Evolutionary conservation across 92 coral and sea anemone genomes (phyloP), one percentile per base, ranked within the genome.

Genomic region (Porites lobata): DNA sequence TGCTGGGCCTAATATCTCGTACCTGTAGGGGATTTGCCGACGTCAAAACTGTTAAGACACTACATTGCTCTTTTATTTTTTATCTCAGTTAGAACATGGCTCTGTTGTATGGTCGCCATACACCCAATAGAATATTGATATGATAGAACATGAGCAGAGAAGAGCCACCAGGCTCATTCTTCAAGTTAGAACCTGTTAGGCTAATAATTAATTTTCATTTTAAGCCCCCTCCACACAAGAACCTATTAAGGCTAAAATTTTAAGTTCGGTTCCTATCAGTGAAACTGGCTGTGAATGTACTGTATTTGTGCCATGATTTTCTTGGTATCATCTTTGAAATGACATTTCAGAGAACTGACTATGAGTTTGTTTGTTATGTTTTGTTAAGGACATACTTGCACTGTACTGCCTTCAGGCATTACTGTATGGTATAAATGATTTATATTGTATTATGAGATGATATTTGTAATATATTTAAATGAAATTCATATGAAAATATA

Each of bases 101-200:
- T 20, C 89, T 85, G 17, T 64, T 85, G 89, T 64, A 21, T 85
- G 89, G 89, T 75, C 84, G 10, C 89, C 75, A 20, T 50, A 76
- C 76, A 75, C 84, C 52, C 65, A 52, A 75, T 12, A 72, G 61
- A 76, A 85, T 21, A 50, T 77, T 58, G 59, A 76, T 24, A 85
- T 57, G 75, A 8, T 85, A 56, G 89, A 85, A 85, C 83, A 85
- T 2, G 43, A 0, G 43, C 43, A 32, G 80, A 80, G 85, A 69
- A 79, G 83, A n/a, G 83, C 83, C 70, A 79, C 58, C 83, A 80
- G 69, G 32, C 51, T 80, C 69, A 80, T 80, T 15, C 72, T 64
- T 64, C 70, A 80, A 80, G 72, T 61, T 59, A 54, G 29, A 26
- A 26, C 29, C 29, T 26, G 29, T 64, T 64, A 15, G 69, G 6